A percentile compares a stretch with the other conserved stretches of the same genome.
phyloP scores from a whole-genome alignment of 2,113 vertebrate genomes.

The Cebidichthys violaceus region DNA sequence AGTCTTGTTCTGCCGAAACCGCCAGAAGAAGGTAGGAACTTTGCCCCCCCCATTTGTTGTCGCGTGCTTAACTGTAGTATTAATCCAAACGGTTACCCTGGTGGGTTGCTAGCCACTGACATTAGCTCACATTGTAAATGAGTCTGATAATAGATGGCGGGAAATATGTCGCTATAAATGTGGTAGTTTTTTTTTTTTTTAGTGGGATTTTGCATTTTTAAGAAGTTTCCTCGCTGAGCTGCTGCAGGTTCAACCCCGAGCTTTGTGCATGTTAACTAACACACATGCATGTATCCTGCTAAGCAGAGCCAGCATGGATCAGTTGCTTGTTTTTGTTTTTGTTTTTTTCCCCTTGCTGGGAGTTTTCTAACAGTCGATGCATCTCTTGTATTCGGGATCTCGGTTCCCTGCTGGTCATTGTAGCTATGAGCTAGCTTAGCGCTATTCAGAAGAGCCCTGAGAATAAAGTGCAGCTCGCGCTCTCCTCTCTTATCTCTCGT shows the following conservation, averaged over 20 bases:
- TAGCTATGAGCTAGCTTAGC: background rate
- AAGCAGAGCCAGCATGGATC: constrained; percentile 53
- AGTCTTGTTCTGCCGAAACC: constrained; percentile 82
- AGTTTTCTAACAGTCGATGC: constrained; percentile 19
- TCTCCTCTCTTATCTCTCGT: constrained; percentile 48
- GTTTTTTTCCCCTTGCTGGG: constrained; percentile 11
- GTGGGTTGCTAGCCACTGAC: constrained; percentile 41
- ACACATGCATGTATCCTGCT: constrained; percentile 45
- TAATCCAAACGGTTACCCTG: constrained; percentile 35
- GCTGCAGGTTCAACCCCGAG: constrained; percentile 48
- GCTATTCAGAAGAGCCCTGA: constrained; percentile 22
- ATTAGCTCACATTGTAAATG: constrained; percentile 36
- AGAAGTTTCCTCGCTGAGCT: constrained; percentile 30
- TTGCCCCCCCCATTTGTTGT: background rate
- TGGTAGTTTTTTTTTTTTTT: background rate
- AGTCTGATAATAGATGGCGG: constrained; percentile 3
- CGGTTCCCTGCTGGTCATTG: constrained; percentile 10
- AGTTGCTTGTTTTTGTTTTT: background rate
- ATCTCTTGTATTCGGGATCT: constrained; percentile 10
- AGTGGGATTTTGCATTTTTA: constrained; percentile 41
- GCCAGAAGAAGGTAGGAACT: constrained; percentile 82
- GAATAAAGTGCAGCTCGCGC: constrained; percentile 2
- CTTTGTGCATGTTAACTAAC: constrained; percentile 62
- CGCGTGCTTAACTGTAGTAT: constrained; percentile 6
- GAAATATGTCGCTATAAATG: constrained; percentile 8